phyloP scores from a whole-genome alignment of 2,888 invertebrate species.

The Philopedon plagiatum region DNA sequence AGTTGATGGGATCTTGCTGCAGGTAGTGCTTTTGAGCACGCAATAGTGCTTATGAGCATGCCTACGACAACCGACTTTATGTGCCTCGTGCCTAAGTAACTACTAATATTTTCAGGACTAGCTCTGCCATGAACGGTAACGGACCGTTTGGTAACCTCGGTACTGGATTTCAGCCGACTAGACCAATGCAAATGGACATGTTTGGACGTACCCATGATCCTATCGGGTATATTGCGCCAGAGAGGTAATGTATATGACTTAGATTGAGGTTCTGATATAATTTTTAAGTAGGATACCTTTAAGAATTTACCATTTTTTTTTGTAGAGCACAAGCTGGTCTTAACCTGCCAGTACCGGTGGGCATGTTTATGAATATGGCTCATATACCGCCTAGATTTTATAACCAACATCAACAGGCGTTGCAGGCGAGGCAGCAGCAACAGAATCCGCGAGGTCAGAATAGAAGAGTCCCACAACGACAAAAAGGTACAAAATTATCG shows the following conservation, averaged over 20 bases:
- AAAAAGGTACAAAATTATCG: slow-evolving; percentile 38
- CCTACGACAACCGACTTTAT: no score
- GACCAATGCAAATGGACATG: slow-evolving; percentile 72
- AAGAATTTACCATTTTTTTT: background rate
- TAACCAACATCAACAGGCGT: slow-evolving; percentile 80
- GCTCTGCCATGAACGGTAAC: slow-evolving; percentile 56
- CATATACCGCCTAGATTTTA: slow-evolving; percentile 83
- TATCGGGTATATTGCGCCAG: slow-evolving; percentile 92
- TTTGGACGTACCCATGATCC: slow-evolving; percentile 87
- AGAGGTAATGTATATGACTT: slow-evolving; percentile 68
- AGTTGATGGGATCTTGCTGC: no score
- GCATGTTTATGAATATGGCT: slow-evolving; percentile 94
- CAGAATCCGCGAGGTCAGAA: slow-evolving; percentile 61
- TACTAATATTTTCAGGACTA: slow-evolving; percentile 44
- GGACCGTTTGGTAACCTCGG: slow-evolving; percentile 45
- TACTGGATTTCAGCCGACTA: slow-evolving; percentile 39
- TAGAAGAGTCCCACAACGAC: slow-evolving; percentile 62
- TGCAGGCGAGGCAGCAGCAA: slow-evolving; percentile 71
- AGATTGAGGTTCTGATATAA: no score
- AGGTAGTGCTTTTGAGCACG: no score
- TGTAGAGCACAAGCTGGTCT: slow-evolving; percentile 77
- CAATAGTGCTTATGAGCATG: no score
- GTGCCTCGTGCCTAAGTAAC: no score
- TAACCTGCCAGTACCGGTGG: slow-evolving; percentile 92
- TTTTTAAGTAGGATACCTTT: background rate